phyloP scores from a whole-genome alignment of 2,888 invertebrate species.

The Mimumesa dahlbomi region DNA sequence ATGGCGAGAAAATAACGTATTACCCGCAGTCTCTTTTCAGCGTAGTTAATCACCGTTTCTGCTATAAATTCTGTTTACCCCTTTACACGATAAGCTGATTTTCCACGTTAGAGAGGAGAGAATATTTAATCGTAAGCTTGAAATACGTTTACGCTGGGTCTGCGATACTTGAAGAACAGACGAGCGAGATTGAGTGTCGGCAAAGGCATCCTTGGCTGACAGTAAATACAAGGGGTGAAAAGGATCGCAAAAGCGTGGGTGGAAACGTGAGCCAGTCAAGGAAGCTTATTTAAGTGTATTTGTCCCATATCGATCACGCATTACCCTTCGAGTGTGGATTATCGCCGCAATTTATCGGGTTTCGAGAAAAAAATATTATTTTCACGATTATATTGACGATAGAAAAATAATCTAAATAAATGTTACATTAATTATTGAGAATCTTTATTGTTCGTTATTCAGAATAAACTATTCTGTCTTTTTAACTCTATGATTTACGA shows the following conservation, averaged over 20 bases:
- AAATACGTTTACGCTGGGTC: conserved; percentile 39
- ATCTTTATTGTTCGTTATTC: too few species aligned
- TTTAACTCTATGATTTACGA: too few species aligned
- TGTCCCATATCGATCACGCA: conserved; percentile 49
- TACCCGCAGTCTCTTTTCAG: background rate
- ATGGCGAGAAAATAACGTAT: background rate
- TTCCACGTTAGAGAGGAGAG: conserved; percentile 12
- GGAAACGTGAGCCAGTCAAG: conserved; percentile 41
- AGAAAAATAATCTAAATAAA: too few species aligned
- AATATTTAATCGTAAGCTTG: conserved; percentile 49
- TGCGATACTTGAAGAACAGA: conserved; percentile 35
- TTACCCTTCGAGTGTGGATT: conserved; percentile 7
- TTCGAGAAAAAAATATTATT: too few species aligned
- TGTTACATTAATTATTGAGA: too few species aligned
- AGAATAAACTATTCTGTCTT: too few species aligned
- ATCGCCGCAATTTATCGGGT: too few species aligned
- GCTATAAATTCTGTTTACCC: conserved; percentile 18
- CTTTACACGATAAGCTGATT: conserved; percentile 45
- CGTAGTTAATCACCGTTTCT: conserved; percentile 16
- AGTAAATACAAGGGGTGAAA: conserved; percentile 56
- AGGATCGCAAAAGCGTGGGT: conserved; percentile 41
- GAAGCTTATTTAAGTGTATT: conserved; percentile 58
- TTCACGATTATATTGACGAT: too few species aligned
- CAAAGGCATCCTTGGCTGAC: conserved; percentile 52
- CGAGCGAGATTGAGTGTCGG: conserved; percentile 54